Conservation (phyloP, 2,888 invertebrate species). For the Dioctria linearis region DNA sequence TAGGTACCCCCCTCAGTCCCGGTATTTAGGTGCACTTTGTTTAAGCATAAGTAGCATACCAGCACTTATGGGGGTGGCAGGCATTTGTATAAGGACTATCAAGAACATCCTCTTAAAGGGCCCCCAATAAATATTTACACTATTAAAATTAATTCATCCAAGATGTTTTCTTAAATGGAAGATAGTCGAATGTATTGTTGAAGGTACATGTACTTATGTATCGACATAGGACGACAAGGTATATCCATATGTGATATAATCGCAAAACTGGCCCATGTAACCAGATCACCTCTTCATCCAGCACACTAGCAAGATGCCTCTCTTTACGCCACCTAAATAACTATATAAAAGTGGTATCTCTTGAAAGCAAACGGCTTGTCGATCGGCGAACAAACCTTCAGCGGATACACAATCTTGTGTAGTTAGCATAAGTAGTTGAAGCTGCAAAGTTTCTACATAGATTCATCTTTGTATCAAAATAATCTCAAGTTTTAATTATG, state of each 20-base stretch:
- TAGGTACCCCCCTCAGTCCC: background rate
- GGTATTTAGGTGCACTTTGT: background rate
- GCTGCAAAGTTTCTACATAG: conserved; percentile 7
- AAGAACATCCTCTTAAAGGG: conserved; percentile 11
- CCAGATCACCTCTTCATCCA: conserved; percentile 6
- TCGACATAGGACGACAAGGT: background rate
- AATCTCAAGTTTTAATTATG: conserved; percentile 41
- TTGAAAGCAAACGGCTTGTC: background rate
- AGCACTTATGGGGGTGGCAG: too few relatives aligned
- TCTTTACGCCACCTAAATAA: background rate
- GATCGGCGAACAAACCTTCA: too few relatives aligned
- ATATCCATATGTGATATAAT: conserved; percentile 20
- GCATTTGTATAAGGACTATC: too few relatives aligned
- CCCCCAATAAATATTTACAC: conserved; percentile 50
- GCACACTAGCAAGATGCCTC: background rate
- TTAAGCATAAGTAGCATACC: too few relatives aligned
- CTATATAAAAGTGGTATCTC: background rate
- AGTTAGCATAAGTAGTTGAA: background rate
- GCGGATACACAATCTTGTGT: too few relatives aligned
- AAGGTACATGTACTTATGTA: background rate
- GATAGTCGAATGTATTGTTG: background rate
- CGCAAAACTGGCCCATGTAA: background rate
- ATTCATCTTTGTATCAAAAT: conserved; percentile 36
- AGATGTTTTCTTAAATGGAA: conserved; percentile 25
- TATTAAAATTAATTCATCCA: conserved; percentile 49